phyloP scores from a whole-genome alignment of 2,113 vertebrate species.

The Tetrax tetrax region DNA sequence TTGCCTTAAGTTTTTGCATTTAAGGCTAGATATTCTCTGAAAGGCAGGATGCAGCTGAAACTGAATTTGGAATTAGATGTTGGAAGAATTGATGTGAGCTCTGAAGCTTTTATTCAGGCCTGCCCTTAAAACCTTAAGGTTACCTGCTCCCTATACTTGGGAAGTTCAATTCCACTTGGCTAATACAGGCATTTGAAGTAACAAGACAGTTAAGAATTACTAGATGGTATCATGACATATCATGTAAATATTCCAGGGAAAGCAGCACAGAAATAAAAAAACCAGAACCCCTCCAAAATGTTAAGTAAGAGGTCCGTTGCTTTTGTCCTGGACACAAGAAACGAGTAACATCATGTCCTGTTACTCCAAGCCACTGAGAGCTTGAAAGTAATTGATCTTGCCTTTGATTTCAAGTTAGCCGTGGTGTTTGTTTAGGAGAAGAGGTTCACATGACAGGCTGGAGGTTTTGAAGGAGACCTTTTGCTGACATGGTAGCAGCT shows the following conservation, averaged over 20 bases:
- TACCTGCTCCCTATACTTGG: background rate
- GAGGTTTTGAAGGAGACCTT: slow-evolving; percentile 9
- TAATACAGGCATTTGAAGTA: background rate
- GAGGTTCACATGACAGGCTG: slow-evolving; percentile 22
- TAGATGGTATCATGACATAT: background rate
- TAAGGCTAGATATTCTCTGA: background rate
- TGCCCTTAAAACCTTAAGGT: background rate
- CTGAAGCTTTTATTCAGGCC: background rate
- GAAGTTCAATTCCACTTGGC: background rate
- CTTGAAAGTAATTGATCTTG: slow-evolving; percentile 20
- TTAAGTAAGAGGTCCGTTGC: background rate
- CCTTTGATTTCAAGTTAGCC: background rate
- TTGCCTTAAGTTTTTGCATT: background rate
- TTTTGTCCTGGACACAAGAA: background rate
- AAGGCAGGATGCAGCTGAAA: background rate
- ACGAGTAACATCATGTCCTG: background rate
- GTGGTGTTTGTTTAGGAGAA: background rate
- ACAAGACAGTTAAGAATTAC: background rate
- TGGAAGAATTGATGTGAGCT: background rate
- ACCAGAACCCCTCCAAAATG: background rate
- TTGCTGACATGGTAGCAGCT: background rate
- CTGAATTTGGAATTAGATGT: background rate
- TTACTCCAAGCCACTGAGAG: background rate
- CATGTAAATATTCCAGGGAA: background rate
- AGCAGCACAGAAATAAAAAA: background rate